phyloP scores from a whole-genome alignment of 2,888 invertebrate species.

The Drosophila bunnanda region DNA sequence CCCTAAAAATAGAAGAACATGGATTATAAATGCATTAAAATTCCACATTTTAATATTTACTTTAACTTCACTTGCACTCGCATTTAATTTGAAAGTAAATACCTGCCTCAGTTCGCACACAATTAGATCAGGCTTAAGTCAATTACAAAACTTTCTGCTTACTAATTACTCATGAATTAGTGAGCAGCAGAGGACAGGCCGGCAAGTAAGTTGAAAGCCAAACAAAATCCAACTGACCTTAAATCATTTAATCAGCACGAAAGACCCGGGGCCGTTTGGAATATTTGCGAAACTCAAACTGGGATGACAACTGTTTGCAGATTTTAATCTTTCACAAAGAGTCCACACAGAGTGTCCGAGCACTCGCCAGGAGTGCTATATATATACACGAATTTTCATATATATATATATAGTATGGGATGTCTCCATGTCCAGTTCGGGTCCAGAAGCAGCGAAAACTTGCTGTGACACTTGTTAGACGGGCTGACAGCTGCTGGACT shows the following conservation, averaged over 20 bases:
- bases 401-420: conserved; percentile 6
- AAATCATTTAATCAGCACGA: conserved; percentile 74
- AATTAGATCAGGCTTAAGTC: conserved; percentile 29
- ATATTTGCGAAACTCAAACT: conserved; percentile 78
- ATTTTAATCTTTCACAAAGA: conserved; percentile 79
- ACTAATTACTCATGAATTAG: conserved; percentile 47
- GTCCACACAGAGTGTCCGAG: conserved; percentile 44
- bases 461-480: conserved; percentile 81
- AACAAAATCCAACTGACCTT: conserved; percentile 68
- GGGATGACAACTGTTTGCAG: conserved; percentile 80
- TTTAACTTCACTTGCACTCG: not conserved
- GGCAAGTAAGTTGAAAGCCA: conserved; percentile 37
- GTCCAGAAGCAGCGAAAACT: conserved; percentile 59
- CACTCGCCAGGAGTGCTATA: conserved; percentile 22
- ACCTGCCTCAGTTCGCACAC: conserved; percentile 3
- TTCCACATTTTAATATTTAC: not conserved
- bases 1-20: no score
- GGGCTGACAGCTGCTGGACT: conserved; percentile 78
- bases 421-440: conserved; percentile 57
- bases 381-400: not conserved
- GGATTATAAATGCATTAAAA: not conserved
- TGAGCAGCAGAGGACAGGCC: not conserved
- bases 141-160: conserved; percentile 35
- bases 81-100: conserved; percentile 9
- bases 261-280: conserved; percentile 51